Conservation (phyloP, 2,113 vertebrate genomes). For the Casuarius casuarius region DNA sequence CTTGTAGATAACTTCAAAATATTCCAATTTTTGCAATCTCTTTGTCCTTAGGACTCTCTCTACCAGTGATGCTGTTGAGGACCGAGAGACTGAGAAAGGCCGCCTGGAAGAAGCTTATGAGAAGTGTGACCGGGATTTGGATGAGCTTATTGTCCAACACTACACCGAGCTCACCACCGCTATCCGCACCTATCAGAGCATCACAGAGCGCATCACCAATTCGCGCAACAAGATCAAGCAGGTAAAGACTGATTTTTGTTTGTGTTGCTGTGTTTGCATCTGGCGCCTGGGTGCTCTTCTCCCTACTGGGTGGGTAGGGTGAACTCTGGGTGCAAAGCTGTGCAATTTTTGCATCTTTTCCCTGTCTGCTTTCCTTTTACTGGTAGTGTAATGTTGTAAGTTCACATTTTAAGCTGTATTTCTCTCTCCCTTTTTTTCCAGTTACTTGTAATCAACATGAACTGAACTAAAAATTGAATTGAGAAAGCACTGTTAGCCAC, state of each 20-base stretch:
- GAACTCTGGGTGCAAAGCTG: background rate
- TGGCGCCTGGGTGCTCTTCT: no score
- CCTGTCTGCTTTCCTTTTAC: background rate
- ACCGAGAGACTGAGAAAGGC: conserved; percentile 93
- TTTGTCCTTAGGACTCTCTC: conserved; percentile 86
- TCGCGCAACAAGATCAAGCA: conserved; percentile 97
- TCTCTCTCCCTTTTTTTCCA: background rate
- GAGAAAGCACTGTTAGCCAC: background rate
- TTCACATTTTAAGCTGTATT: background rate
- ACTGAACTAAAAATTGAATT: background rate
- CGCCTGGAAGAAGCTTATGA: conserved; percentile 96
- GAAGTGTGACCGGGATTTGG: conserved; percentile 91
- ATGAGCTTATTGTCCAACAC: conserved; percentile 94
- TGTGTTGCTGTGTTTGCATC: rapidly evolving
- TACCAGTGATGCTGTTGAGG: conserved; percentile 92
- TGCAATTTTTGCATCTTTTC: no score
- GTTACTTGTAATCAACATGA: background rate
- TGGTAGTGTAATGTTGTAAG: no score
- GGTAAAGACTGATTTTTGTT: conserved; percentile 42
- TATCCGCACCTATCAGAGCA: conserved; percentile 98
- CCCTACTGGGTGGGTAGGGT: rapidly evolving
- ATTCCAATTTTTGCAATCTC: background rate
- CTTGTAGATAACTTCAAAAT: background rate
- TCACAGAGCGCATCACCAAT: conserved; percentile 97
- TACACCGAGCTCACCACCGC: conserved; percentile 96